Percentiles rank a stretch among this genome's conserved stretches.
phyloP scores from a whole-genome alignment of 2,797 vertebrate genomes.

The Anguilla megastoma region DNA sequence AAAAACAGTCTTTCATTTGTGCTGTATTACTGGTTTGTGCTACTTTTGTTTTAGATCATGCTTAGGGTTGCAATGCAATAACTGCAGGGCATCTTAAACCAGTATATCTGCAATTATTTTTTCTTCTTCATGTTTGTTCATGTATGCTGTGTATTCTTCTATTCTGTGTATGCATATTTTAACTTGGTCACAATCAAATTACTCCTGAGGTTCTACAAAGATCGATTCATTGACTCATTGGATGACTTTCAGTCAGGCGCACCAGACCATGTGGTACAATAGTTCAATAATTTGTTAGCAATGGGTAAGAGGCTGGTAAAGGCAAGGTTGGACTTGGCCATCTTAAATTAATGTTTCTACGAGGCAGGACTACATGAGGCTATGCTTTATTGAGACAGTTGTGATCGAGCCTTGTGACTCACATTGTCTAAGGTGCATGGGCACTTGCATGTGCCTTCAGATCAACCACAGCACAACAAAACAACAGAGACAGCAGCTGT shows the following conservation, averaged over 20 bases:
- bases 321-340: not conserved
- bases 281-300: no score
- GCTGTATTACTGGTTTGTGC: not conserved
- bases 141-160: no score
- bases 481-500: not conserved
- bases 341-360: not conserved
- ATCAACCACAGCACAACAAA: not conserved
- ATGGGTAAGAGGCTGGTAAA: not conserved
- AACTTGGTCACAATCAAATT: no score
- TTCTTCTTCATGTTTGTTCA: not conserved
- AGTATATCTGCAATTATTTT: not conserved
- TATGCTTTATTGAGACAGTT: not conserved
- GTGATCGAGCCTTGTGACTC: not conserved
- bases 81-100: not conserved
- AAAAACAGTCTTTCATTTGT: not conserved
- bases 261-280: no score
- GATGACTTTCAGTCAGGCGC: not conserved
- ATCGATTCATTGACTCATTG: not conserved
- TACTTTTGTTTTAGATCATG: not conserved
- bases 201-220: no score
- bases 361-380: not conserved
- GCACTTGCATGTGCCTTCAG: not conserved
- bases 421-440: not conserved
- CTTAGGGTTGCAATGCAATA: not conserved
- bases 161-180: no score